Evolutionary conservation across 2,888 invertebrate species (phyloP).

Genomic region (Didymodactylos carnosus): DNA sequence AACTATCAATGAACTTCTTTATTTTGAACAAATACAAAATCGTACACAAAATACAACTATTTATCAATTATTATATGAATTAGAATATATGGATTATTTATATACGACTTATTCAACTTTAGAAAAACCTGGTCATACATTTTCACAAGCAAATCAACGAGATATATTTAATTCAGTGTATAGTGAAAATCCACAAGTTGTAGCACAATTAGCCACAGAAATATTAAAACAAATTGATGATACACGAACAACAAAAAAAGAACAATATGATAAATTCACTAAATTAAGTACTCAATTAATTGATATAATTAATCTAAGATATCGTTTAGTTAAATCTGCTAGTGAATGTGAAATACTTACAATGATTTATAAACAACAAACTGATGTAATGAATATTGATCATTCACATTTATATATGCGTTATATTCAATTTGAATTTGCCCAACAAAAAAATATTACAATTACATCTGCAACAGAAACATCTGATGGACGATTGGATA

Average conservation of each 20-base stretch:
- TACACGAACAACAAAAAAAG: slow-evolving; percentile 6
- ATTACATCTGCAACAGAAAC: slow-evolving; percentile 22
- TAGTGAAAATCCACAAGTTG: slow-evolving; percentile 3
- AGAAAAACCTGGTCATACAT: slow-evolving; percentile 23
- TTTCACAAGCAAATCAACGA: slow-evolving; percentile 25
- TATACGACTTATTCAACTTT: slow-evolving; percentile 24
- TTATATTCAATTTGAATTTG: slow-evolving; percentile 31
- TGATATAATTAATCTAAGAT: slow-evolving; percentile 21
- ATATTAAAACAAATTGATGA: slow-evolving; percentile 9
- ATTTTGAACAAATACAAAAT: slow-evolving; percentile 2
- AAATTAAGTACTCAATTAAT: not conserved
- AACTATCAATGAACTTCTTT: slow-evolving; percentile 21
- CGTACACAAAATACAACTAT: slow-evolving; percentile 19
- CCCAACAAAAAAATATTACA: slow-evolving; percentile 21
- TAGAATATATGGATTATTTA: slow-evolving; percentile 25
- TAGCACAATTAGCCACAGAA: not conserved
- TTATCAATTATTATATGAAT: slow-evolving; percentile 25
- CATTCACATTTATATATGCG: slow-evolving; percentile 31
- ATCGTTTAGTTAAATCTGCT: slow-evolving; percentile 27
- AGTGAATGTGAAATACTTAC: slow-evolving; percentile 29
- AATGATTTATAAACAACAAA: slow-evolving; percentile 27
- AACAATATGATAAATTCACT: not conserved
- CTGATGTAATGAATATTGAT: slow-evolving; percentile 28
- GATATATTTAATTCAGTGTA: slow-evolving; percentile 21
- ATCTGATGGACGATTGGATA: slow-evolving; percentile 1